Evolutionary conservation across 2,113 vertebrate genomes (phyloP).

Genomic region (Tetrao urogallus): DNA sequence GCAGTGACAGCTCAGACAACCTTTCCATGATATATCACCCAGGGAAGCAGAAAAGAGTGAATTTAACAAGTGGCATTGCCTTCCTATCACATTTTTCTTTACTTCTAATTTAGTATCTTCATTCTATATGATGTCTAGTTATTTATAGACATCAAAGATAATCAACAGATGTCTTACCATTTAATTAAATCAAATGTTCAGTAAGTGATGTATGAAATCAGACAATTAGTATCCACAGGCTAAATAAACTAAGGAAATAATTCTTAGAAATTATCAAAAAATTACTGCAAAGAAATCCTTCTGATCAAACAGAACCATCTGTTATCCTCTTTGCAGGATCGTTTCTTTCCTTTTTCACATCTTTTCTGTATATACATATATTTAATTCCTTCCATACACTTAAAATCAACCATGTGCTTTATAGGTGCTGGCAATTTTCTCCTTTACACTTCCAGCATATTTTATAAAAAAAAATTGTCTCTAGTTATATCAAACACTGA

Average conservation of each 20-base stretch:
- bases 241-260: conserved; percentile 11
- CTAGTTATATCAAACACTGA: neutral
- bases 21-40: conserved; percentile 50
- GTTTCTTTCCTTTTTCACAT: neutral
- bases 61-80: conserved; percentile 70
- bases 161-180: conserved; percentile 14
- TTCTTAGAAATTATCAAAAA: conserved; percentile 24
- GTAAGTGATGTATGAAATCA: neutral
- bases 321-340: neutral
- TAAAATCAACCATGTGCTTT: neutral
- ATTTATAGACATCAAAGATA: conserved; percentile 28
- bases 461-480: neutral
- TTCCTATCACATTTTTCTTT: conserved; percentile 46
- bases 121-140: conserved; percentile 11
- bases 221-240: neutral
- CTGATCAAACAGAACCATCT: neutral
- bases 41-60: conserved; percentile 16
- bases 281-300: neutral
- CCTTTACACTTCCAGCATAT: neutral
- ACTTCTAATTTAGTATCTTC: conserved; percentile 32
- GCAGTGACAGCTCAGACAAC: conserved; percentile 61
- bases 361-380: neutral
- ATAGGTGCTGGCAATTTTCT: conserved; percentile 4
- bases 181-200: neutral
- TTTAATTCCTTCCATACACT: conserved; percentile 12